phyloP scores from a whole-genome alignment of 2,113 vertebrate species.

The Pluvianellus socialis region DNA sequence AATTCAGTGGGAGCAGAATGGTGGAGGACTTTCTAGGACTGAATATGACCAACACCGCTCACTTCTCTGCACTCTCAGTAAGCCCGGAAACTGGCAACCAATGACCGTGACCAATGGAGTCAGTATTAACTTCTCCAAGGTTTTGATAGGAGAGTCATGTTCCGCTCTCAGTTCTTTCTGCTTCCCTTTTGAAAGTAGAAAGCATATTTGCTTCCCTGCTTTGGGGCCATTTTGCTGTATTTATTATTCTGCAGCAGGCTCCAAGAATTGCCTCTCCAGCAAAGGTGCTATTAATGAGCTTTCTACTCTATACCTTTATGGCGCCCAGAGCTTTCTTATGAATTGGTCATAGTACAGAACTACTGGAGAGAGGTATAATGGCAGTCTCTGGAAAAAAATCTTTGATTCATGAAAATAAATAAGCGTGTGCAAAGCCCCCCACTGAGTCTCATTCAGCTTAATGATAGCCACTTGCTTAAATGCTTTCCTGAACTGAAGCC shows the following conservation, averaged over 20 bases:
- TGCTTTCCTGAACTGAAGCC: slow-evolving; percentile 21
- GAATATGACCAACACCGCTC: not conserved
- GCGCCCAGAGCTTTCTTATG: not conserved
- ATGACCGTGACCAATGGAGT: not conserved
- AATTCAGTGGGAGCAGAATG: not conserved
- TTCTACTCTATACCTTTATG: not conserved
- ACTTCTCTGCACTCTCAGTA: not conserved
- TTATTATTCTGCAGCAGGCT: not conserved
- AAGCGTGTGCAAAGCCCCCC: slow-evolving; percentile 1
- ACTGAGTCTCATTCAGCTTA: slow-evolving; percentile 3
- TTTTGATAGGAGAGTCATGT: not conserved
- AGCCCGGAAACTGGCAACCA: not conserved
- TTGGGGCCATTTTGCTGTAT: not conserved
- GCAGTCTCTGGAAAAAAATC: not conserved
- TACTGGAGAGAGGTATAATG: not conserved
- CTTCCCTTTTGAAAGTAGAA: not conserved
- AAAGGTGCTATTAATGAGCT: not conserved
- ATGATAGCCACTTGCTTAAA: slow-evolving; percentile 53
- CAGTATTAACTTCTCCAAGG: not conserved
- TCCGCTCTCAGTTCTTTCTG: not conserved
- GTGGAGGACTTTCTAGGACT: not conserved
- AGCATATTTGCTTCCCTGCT: not conserved
- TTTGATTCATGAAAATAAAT: slow-evolving; percentile 41
- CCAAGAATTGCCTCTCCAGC: not conserved
- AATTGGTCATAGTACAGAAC: not conserved